phyloP scores from a whole-genome alignment of 2,888 invertebrate species.

The Coenonympha glycerion region DNA sequence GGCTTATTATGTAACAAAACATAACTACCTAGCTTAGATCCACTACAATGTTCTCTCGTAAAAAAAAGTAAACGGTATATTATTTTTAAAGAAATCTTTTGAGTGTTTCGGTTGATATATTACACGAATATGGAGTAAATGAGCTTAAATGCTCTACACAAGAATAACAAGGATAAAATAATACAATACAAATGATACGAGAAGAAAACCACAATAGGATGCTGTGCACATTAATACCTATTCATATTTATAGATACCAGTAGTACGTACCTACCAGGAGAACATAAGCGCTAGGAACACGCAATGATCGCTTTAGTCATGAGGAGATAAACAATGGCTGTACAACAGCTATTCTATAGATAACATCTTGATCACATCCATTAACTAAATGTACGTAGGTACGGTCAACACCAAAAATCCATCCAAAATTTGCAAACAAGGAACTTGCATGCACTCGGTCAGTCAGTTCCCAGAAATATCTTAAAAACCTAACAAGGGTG shows the following conservation, averaged over 20 bases:
- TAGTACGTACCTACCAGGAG: constrained; percentile 35
- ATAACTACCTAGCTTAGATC: too few species aligned
- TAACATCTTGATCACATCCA: constrained; percentile 46
- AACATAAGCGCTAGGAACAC: constrained; percentile 46
- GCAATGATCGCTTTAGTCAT: constrained; percentile 55
- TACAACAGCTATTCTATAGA: constrained; percentile 37
- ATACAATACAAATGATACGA: constrained; percentile 22
- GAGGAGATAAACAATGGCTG: constrained; percentile 49
- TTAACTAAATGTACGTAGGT: constrained; percentile 25
- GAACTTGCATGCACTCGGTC: too few species aligned
- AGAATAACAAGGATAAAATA: not conserved
- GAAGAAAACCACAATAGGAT: constrained; percentile 31
- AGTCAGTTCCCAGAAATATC: too few species aligned
- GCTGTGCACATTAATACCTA: too few species aligned
- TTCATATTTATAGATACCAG: too few species aligned
- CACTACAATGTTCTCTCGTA: too few species aligned
- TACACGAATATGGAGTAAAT: not conserved
- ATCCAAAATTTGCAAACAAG: too few species aligned
- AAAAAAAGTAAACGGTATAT: too few species aligned
- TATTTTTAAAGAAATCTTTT: too few species aligned
- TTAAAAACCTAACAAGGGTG: too few species aligned
- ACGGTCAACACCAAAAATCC: not conserved
- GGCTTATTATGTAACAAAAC: too few species aligned
- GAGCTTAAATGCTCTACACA: not conserved
- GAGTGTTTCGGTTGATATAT: not conserved